Conservation (phyloP, 2,113 vertebrate genomes). For the Phaethornis superciliosus region DNA sequence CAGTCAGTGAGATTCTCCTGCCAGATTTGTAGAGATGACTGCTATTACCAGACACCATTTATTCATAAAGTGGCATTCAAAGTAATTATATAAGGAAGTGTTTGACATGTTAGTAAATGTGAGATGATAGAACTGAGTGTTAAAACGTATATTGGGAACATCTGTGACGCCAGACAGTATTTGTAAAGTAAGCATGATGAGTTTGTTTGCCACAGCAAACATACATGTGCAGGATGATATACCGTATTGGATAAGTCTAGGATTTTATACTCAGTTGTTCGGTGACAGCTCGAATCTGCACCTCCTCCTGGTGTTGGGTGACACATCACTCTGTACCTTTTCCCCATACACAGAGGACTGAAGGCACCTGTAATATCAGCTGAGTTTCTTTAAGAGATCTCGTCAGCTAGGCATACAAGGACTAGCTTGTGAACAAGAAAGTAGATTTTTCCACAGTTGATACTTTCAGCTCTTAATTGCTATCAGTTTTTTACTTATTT, state of each 20-base stretch:
- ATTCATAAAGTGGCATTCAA: neutral
- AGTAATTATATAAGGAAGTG: neutral
- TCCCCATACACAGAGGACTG: neutral
- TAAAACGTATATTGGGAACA: neutral
- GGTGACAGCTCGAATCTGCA: neutral
- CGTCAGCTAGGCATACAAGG: neutral
- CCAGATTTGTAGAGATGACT: neutral
- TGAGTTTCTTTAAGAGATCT: neutral
- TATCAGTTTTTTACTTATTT: neutral
- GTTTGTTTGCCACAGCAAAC: neutral
- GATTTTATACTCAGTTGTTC: neutral
- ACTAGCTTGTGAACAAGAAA: neutral
- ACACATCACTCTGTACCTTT: neutral
- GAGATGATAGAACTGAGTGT: neutral
- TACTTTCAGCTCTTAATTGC: neutral
- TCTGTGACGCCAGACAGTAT: neutral
- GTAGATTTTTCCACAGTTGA: neutral
- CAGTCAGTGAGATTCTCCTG: neutral
- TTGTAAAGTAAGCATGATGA: neutral
- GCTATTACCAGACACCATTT: neutral
- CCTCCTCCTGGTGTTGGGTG: neutral
- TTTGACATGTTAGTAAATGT: neutral
- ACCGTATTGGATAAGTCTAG: fast-evolving
- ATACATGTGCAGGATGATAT: neutral
- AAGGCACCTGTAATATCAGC: neutral